A percentile compares a stretch with the other conserved stretches of the same genome.
Conservation (phyloP, 2,113 vertebrate genomes). For the Spermophilus dauricus region DNA sequence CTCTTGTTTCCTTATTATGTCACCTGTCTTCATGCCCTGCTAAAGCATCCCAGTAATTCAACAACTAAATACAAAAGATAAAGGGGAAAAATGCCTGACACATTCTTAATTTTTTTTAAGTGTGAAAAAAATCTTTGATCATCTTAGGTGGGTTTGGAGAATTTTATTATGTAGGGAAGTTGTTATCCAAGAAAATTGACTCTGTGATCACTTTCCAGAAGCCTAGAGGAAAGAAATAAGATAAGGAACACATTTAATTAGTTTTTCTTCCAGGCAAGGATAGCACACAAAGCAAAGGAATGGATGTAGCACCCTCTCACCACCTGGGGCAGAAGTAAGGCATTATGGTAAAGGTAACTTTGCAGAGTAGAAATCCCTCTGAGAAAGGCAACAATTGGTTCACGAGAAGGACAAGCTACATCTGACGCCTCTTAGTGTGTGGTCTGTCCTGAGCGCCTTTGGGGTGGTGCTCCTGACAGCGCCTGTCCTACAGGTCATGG, state of each 20-base stretch:
- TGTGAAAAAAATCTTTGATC: background rate
- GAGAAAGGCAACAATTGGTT: background rate
- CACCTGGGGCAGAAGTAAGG: background rate
- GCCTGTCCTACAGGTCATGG: background rate
- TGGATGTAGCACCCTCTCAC: background rate
- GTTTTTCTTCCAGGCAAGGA: slow-evolving; percentile 37
- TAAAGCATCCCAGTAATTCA: background rate
- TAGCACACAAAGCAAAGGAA: background rate
- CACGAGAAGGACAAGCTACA: background rate
- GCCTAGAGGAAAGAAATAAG: background rate
- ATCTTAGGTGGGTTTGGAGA: background rate
- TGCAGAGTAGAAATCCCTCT: background rate
- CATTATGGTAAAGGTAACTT: background rate
- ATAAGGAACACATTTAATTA: background rate
- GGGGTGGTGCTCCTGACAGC: background rate
- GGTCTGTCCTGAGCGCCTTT: background rate
- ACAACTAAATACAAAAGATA: background rate
- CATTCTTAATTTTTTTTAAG: background rate
- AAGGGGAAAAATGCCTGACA: background rate
- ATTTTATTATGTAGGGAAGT: background rate
- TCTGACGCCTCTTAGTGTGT: background rate
- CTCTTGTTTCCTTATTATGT: background rate
- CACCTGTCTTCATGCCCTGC: background rate
- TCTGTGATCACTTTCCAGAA: background rate
- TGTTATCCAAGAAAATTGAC: background rate